Evolutionary conservation across 2,797 vertebrate species (phyloP), one percentile per base, ranked within the genome.

Genomic region (Adrianichthys oophorus): DNA sequence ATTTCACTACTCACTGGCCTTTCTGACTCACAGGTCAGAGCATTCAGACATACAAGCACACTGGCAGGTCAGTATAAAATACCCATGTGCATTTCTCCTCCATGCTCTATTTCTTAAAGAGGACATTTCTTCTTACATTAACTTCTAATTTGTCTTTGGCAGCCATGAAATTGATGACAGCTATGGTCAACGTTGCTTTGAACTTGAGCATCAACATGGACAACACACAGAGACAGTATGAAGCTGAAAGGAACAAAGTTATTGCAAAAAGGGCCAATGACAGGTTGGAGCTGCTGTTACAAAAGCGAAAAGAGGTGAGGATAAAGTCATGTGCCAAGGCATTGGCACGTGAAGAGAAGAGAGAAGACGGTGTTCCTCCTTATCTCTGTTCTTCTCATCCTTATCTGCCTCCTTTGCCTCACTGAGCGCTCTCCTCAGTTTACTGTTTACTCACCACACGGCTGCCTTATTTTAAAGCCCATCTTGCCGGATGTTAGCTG

Each of bases 121-220:
- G 1, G 24, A 26, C 8, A 4, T 46, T 46, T 13, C 50, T 49
- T 47, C 13, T 32, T 12, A 37, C 32, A 12, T 12, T 3, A 12
- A 12, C 32, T 37, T 37, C 10, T 12, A 37, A 37, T 37, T 37
- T 12, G 10, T 37, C 32, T 37, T 37, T 37, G 32, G 10, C 59
- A 86, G 84, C 84, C 77, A 98, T 98, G 95, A 99, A 98, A 76
- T 84, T 97, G 84, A 98, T 98, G 96, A 98, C 96, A 0, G 97
- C 95, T 60, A 90, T 98, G 89, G 96, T 98, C 74, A 98, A 98
- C 14, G 96, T 99, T 57, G 96, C 96, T 70, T 90, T 98, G 82
- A 98, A 98, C 88, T 92, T 98, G 68, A 98, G 96, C 90, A 98
- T 98, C 84, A 98, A 98, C 83, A 96, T 98, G 95, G 96, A 98